Percentiles rank a stretch among this genome's conserved stretches.
These are phyloP conservation scores for Phanerotoma sp. DNA, from an alignment of 2,888 invertebrate species.

Conservation along the genomic window DNA sequence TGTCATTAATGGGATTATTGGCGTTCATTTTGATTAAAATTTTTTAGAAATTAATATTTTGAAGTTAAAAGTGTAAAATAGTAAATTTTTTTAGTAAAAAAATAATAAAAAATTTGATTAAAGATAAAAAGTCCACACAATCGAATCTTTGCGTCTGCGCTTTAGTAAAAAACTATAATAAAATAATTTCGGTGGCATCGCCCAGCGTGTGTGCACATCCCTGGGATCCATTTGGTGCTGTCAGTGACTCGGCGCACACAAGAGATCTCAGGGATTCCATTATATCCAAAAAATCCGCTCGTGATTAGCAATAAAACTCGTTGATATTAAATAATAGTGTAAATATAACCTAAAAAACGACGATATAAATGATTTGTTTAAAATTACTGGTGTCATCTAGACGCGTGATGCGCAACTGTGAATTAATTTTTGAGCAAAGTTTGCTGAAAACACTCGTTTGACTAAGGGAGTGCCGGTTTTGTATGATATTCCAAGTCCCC, in stretches of 20 bases:
- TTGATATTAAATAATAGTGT: too few species aligned
- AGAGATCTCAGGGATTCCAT: conserved; percentile 9
- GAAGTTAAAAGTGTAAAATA: neutral
- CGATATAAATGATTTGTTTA: too few species aligned
- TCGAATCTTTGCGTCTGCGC: conserved; percentile 34
- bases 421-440: too few species aligned
- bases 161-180: conserved; percentile 14
- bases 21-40: too few species aligned
- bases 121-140: conserved; percentile 3
- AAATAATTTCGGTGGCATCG: conserved; percentile 30
- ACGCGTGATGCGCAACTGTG: too few species aligned
- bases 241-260: conserved; percentile 7
- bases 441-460: conserved; percentile 64
- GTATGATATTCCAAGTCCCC: too few species aligned
- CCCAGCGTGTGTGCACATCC: conserved; percentile 30
- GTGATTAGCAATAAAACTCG: too few species aligned
- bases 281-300: too few species aligned
- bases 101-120: neutral
- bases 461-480: conserved; percentile 61
- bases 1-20: too few species aligned
- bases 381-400: too few species aligned
- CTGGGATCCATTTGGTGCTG: conserved; percentile 24
- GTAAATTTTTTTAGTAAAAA: neutral
- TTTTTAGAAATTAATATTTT: too few species aligned
- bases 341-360: too few species aligned